Percentiles rank a stretch among this genome's conserved stretches.
Evolutionary conservation across 1,140 invertebrate genomes (phyloP).

Genomic region (Drosophila mauritiana): DNA sequence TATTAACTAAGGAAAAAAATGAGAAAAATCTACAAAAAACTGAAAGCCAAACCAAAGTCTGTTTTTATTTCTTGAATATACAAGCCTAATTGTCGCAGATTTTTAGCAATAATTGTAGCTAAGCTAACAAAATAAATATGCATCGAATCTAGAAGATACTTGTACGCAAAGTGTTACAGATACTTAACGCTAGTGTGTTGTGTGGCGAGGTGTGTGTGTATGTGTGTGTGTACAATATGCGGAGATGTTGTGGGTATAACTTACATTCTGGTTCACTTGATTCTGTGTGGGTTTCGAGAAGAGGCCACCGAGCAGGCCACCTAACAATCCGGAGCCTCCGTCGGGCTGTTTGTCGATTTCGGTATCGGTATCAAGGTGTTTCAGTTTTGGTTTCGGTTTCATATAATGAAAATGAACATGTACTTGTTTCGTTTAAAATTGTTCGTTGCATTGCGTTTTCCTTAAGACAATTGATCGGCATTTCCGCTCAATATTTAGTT

Average conservation of each 20-base stretch:
- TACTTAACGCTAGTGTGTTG: slow-evolving; percentile 46
- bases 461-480: slow-evolving; percentile 53
- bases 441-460: slow-evolving; percentile 76
- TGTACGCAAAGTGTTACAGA: slow-evolving; percentile 53
- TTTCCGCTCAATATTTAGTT: slow-evolving; percentile 52
- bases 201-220: slow-evolving; percentile 21
- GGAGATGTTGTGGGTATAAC: slow-evolving; percentile 83
- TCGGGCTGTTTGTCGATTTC: slow-evolving; percentile 74
- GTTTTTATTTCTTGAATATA: slow-evolving; percentile 20
- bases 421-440: slow-evolving; percentile 82
- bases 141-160: slow-evolving; percentile 49
- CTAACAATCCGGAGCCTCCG: slow-evolving; percentile 83
- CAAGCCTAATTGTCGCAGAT: slow-evolving; percentile 24
- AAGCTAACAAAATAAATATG: slow-evolving; percentile 42
- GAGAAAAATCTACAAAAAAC: slow-evolving; percentile 29
- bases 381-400: slow-evolving; percentile 59
- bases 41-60: slow-evolving; percentile 31
- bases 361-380: slow-evolving; percentile 42
- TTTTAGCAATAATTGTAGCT: slow-evolving; percentile 13
- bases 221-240: slow-evolving; percentile 25
- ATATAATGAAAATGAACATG: slow-evolving; percentile 83
- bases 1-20: slow-evolving; percentile 20
- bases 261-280: slow-evolving; percentile 85
- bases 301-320: slow-evolving; percentile 84
- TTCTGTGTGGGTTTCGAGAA: slow-evolving; percentile 84